phyloP scores from a whole-genome alignment of 2,797 vertebrate genomes.

The Podargus strigoides region DNA sequence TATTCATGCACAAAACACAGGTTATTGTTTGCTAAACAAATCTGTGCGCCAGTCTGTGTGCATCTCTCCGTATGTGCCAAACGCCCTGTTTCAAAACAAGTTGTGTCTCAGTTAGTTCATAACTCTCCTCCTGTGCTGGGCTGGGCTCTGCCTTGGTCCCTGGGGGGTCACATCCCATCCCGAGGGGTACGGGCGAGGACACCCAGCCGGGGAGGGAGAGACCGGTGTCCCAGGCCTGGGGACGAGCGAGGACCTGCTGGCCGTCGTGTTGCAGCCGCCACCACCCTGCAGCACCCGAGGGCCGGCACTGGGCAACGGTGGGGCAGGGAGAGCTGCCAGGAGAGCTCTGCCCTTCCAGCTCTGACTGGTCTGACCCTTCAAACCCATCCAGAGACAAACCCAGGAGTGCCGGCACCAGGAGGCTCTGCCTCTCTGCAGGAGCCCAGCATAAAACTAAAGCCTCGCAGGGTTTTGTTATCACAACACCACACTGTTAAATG shows the following conservation, averaged over 20 bases:
- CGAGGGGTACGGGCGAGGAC: rapidly evolving
- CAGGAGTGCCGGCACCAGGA: not conserved
- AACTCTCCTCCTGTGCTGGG: not conserved
- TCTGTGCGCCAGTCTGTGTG: slow-evolving; percentile 31
- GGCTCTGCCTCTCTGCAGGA: not conserved
- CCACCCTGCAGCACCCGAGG: rapidly evolving
- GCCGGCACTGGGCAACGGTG: rapidly evolving
- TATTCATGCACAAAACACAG: slow-evolving; percentile 52
- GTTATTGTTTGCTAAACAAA: slow-evolving; percentile 67
- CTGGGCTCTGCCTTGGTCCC: not conserved
- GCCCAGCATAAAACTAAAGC: not conserved
- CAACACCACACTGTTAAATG: slow-evolving; percentile 49
- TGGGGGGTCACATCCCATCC: no score
- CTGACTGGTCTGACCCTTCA: not conserved
- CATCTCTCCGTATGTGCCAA: not conserved
- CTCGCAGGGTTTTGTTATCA: slow-evolving; percentile 49
- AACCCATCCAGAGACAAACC: not conserved
- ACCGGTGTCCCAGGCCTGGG: rapidly evolving
- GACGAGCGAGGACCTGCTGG: rapidly evolving
- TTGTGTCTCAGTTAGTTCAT: not conserved
- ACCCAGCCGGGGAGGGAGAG: no score
- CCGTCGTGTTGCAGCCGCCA: rapidly evolving
- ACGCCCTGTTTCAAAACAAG: slow-evolving; percentile 11
- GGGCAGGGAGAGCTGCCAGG: not conserved
- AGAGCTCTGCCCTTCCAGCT: not conserved